Conservation (phyloP, 2,113 vertebrate genomes). For the Peromyscus maniculatus region DNA sequence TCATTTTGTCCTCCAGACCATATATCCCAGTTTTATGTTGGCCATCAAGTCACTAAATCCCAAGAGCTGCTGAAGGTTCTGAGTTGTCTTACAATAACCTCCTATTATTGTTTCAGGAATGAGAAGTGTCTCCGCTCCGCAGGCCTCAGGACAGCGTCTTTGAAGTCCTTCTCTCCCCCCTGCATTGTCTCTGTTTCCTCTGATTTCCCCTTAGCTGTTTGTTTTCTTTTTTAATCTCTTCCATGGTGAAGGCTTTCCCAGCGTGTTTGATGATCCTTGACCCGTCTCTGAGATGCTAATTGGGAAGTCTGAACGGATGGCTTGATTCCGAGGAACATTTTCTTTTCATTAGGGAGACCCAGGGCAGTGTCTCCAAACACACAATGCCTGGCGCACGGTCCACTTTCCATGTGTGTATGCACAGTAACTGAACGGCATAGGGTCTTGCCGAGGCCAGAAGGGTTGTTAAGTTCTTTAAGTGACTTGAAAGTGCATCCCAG, state of each 20-base stretch:
- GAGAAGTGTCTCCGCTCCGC: slow-evolving; percentile 12
- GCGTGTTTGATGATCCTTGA: neutral
- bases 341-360: neutral
- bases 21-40: slow-evolving; percentile 21
- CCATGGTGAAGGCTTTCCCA: slow-evolving; percentile 24
- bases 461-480: neutral
- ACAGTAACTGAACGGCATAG: neutral
- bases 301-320: neutral
- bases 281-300: neutral
- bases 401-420: neutral
- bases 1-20: slow-evolving; percentile 10
- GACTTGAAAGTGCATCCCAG: neutral
- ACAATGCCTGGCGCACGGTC: neutral
- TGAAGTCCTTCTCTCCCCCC: slow-evolving; percentile 47
- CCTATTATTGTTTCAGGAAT: slow-evolving; percentile 44
- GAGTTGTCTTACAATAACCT: slow-evolving; percentile 21
- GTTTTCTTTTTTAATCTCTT: slow-evolving; percentile 38
- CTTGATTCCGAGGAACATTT: neutral
- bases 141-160: slow-evolving; percentile 11
- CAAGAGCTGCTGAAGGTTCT: slow-evolving; percentile 31
- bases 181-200: slow-evolving; percentile 26
- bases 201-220: slow-evolving; percentile 48
- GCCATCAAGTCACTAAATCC: slow-evolving; percentile 54
- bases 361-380: neutral
- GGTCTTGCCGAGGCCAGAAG: neutral